Base-by-base conservation (phyloP, 2,797 vertebrate species). In the Harpagifer antarcticus region DNA sequence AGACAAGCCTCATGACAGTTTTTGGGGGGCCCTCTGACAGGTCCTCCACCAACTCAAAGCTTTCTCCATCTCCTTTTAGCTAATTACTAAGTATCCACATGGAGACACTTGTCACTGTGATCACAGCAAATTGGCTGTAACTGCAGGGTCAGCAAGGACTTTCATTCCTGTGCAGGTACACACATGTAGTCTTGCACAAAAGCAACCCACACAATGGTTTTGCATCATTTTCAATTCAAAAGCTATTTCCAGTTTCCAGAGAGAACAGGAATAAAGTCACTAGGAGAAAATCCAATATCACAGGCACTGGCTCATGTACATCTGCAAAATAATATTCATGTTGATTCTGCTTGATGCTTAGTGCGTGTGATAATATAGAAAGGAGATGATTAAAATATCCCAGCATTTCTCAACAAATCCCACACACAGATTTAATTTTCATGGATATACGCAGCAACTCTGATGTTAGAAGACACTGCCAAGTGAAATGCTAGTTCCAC, bases 81-180 rank as follows among this genome's bases (percentile, higher is more conserved):
- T 91, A 91, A 92, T 93, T 92, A 90, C 82, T 55, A 65, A 65
- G 83, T 76, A 77, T 82, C 81, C 78, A 82, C 84, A 85, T 75
- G 56, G 75, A 90, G 85, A 85, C 76, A 80, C 78, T 85, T 82
- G 90, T 89, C 86, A 83, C 72, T 80, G 80, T 83, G 80, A 87
- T 88, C 80, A 83, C 80, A 81, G 84, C 72, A 87, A 89, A 91
- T 84, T 87, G 88, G 77, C 78, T 86, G 54, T 45, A 86, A 82
- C 72, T 68, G 78, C 74, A 73, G 71, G 84, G 81, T 89, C 82
- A 90, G 80, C 55, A 42, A 62, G n/a, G 59, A 66, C 58, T 68
- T 68, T 79, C 50, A 64, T 48, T 19, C 17, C 9, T 3, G 2
- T 33, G 54, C n/a, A 55, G 33, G 33, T 37, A 58, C 0, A 57